Conservation (phyloP, 1,140 invertebrate species). For the Centruroides vittatus region DNA sequence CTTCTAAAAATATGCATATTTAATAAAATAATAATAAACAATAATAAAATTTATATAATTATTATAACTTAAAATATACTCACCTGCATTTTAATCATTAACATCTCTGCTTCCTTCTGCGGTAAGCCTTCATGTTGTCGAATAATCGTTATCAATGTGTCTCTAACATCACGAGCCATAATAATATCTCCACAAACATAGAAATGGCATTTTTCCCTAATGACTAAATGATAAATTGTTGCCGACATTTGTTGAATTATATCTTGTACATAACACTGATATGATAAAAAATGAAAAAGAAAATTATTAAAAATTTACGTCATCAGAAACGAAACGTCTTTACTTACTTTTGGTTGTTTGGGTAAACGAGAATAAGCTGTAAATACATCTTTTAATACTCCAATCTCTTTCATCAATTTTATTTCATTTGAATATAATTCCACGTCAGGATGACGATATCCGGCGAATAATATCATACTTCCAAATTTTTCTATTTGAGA, state of each 20-base stretch:
- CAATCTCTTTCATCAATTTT: conserved; percentile 48
- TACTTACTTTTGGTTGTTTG: conserved; percentile 56
- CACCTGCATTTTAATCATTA: no score
- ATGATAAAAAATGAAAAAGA: conserved; percentile 25
- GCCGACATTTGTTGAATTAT: conserved; percentile 70
- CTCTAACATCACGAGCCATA: conserved; percentile 93
- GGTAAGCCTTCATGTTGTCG: conserved; percentile 50
- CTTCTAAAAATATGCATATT: conserved; percentile 37
- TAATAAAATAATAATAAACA: no score
- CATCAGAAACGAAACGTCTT: no score
- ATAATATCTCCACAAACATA: conserved; percentile 98
- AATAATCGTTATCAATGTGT: conserved; percentile 33
- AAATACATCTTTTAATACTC: conserved; percentile 61
- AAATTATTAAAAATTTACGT: no score
- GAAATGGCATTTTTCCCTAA: conserved; percentile 70
- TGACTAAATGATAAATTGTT: conserved; percentile 80
- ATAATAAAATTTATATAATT: no score
- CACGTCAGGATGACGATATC: conserved; percentile 63
- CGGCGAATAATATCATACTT: conserved; percentile 79
- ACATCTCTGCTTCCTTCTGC: no score
- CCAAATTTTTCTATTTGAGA: conserved; percentile 35
- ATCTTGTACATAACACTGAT: conserved; percentile 88
- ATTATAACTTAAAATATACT: no score
- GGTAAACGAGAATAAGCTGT: conserved; percentile 74
- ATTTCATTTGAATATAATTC: conserved; percentile 81